Evolutionary conservation across 2,113 vertebrate species (phyloP).

Genomic region (Erythrolamprus reginae): DNA sequence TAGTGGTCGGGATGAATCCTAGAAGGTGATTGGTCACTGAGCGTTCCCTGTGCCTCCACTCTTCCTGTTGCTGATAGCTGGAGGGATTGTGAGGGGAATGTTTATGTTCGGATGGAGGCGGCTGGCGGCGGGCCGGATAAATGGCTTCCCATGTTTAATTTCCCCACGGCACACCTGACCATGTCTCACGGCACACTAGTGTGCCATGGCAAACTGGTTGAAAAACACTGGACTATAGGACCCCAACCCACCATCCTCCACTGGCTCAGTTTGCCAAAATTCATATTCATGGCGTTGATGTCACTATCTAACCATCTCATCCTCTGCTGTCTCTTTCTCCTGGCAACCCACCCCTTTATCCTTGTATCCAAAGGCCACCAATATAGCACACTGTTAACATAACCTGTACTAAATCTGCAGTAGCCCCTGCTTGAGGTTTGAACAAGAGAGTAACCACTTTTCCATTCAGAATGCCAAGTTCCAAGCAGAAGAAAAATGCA

Average conservation of each 20-base stretch:
- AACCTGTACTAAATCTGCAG: background rate
- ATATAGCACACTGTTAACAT: background rate
- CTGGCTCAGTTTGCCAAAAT: background rate
- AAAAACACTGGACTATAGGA: too few relatives aligned
- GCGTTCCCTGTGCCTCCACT: too few relatives aligned
- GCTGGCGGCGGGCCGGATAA: too few relatives aligned
- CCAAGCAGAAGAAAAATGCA: background rate
- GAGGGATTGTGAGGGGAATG: too few relatives aligned
- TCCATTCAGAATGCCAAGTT: background rate
- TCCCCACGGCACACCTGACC: too few relatives aligned
- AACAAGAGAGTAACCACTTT: background rate
- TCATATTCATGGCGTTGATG: background rate
- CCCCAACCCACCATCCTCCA: background rate
- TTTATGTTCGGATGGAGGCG: too few relatives aligned
- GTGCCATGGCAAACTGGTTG: too few relatives aligned
- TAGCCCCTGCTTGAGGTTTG: background rate
- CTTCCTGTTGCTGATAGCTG: too few relatives aligned
- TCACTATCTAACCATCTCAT: background rate
- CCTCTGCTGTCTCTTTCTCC: background rate
- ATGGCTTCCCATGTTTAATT: too few relatives aligned
- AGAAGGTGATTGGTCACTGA: too few relatives aligned
- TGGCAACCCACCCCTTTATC: background rate
- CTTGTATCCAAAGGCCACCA: background rate
- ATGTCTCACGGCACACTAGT: too few relatives aligned
- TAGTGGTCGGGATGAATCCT: too few relatives aligned